These are phyloP conservation scores for Vicugna pacos DNA, from an alignment of 2,113 vertebrate species.

Conservation along the genomic window DNA sequence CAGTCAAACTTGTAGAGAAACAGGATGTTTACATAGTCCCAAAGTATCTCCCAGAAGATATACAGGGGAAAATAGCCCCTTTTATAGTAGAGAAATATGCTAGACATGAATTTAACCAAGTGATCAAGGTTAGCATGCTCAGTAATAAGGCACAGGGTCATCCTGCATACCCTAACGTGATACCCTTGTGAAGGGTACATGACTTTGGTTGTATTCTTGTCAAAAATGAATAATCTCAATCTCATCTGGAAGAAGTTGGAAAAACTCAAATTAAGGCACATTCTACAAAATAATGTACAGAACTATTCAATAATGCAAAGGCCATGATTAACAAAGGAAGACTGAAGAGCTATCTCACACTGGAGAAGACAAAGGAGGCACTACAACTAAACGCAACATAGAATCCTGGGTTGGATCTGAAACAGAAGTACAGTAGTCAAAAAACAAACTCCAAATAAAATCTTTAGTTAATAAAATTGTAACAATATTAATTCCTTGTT, in stretches of 20 bases:
- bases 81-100: neutral
- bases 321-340: neutral
- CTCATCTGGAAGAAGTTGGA: neutral
- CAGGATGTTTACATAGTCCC: no score
- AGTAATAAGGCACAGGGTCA: neutral
- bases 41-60: neutral
- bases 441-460: neutral
- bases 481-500: neutral
- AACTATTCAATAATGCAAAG: neutral
- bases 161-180: no score
- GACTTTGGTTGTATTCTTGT: neutral
- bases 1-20: neutral
- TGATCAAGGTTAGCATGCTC: neutral
- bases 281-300: neutral
- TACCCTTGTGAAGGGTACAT: neutral
- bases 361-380: neutral
- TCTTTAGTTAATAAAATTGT: neutral
- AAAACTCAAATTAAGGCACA: neutral
- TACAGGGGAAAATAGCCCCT: neutral
- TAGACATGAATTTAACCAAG: neutral
- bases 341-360: neutral
- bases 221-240: neutral
- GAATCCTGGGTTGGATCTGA: neutral
- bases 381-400: neutral
- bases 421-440: neutral